Evolutionary conservation across 1,140 invertebrate genomes (phyloP), one percentile per base, ranked within the genome.

Genomic region (Diuraphis noxia): DNA sequence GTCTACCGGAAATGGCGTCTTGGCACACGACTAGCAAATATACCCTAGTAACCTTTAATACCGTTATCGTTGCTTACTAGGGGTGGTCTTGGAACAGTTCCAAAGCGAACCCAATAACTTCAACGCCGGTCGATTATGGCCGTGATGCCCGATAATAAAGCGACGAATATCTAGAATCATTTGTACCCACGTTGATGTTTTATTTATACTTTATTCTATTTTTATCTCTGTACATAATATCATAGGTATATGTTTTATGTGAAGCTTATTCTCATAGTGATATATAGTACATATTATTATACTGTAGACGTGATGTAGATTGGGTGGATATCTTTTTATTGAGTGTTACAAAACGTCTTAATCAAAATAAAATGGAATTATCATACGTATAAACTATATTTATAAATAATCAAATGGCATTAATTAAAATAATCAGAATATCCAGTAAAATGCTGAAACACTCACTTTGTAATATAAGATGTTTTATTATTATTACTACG

Each of bases 21-120:
- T 89, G 88, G 88, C 88, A 89, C 88, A 72, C 38, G 63, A 43
- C 88, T 79, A 79, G 10, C 63, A 79, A 43, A 79, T 90, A 90
- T 90, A 79, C 25, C 72, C 88, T 41, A 10, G 88, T 90, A 90
- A 90, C 88, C 88, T 90, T 90, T 90, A 90, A 90, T 90, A 49
- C 88, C 88, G 88, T 90, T 90, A 90, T 90, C 88, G 41, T 19
- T 88, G 38, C 56, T 46, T 38, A 25, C 41, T 46, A 72, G 63
- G 72, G 88, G 72, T 79, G 56, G 88, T 72, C 41, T 79, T 90
- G 88, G 72, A 90, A 34, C 40, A 5, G 34, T 77, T 43, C 88
- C 88, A 90, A 90, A 90, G n/a, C 88, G 63, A 79, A 90, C 88
- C 88, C 88, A 90, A 90, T 90, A 90, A 90, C 56, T 90, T 49